phyloP scores from a whole-genome alignment of 2,113 vertebrate species.

The Ptilonorhynchus violaceus region DNA sequence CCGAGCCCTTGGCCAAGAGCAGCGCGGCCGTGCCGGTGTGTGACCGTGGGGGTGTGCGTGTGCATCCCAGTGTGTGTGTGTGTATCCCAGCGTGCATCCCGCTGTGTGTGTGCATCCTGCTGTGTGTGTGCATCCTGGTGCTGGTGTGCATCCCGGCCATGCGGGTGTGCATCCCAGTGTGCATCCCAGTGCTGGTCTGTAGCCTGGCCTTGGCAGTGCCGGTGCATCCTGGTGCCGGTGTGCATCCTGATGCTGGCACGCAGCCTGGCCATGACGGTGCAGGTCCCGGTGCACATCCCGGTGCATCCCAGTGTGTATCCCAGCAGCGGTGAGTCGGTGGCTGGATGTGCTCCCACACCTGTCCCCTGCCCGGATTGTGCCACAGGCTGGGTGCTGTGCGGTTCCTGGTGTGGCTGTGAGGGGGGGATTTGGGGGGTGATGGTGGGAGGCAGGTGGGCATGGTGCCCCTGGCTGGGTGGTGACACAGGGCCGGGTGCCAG shows the following conservation, averaged over 20 bases:
- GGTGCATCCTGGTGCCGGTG: not conserved
- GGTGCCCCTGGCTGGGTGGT: not conserved
- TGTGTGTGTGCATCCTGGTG: not conserved
- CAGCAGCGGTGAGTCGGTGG: not conserved
- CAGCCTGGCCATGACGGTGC: not conserved
- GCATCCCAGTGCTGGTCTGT: not conserved
- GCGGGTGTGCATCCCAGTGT: not conserved
- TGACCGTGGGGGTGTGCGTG: not conserved
- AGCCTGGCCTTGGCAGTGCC: not conserved
- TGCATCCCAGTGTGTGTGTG: not conserved
- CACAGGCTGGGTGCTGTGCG: not conserved
- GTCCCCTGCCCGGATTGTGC: not conserved
- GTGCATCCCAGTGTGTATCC: not conserved
- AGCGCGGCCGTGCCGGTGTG: accelerated
- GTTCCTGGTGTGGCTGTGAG: not conserved
- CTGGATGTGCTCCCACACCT: conserved; percentile 5
- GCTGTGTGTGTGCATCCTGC: not conserved
- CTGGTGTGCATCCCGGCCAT: not conserved
- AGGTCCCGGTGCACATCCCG: not conserved
- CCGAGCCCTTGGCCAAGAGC: not conserved
- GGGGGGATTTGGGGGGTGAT: not conserved
- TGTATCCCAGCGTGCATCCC: not conserved
- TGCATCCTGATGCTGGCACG: not conserved
- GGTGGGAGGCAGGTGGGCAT: conserved; percentile 29
- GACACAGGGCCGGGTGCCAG: not conserved